Percentiles rank a stretch among this genome's conserved stretches.
phyloP scores from a whole-genome alignment of 2,797 vertebrate species.

The Cossypha polioptera region DNA sequence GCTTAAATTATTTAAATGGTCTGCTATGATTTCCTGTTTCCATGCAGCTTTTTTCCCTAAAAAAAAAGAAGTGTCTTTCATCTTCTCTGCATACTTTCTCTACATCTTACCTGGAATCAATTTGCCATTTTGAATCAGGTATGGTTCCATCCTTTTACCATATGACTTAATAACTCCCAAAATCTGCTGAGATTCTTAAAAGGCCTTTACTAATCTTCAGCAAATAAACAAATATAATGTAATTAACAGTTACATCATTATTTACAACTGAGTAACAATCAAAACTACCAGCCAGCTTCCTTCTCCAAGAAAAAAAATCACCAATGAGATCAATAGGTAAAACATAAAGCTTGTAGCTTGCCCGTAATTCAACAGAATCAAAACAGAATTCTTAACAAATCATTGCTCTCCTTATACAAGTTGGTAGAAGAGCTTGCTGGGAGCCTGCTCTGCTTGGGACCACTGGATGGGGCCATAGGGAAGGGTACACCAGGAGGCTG shows the following conservation, averaged over 20 bases:
- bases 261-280: background rate
- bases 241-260: background rate
- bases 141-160: background rate
- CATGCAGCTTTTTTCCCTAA: background rate
- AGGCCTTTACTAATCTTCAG: background rate
- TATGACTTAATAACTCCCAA: background rate
- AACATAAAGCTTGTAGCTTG: background rate
- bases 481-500: rapidly evolving
- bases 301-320: background rate
- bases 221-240: background rate
- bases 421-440: background rate
- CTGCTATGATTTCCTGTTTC: background rate
- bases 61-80: background rate
- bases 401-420: background rate
- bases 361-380: background rate
- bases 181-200: background rate
- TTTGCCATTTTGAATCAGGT: background rate
- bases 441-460: background rate
- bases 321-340: background rate
- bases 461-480: rapidly evolving
- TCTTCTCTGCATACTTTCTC: background rate
- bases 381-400: background rate
- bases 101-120: background rate
- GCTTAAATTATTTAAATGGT: background rate
- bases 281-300: background rate